Percentiles rank a stretch among this genome's conserved stretches.
Conservation (phyloP, 2,888 invertebrate species). For the Macrophya annulata region DNA sequence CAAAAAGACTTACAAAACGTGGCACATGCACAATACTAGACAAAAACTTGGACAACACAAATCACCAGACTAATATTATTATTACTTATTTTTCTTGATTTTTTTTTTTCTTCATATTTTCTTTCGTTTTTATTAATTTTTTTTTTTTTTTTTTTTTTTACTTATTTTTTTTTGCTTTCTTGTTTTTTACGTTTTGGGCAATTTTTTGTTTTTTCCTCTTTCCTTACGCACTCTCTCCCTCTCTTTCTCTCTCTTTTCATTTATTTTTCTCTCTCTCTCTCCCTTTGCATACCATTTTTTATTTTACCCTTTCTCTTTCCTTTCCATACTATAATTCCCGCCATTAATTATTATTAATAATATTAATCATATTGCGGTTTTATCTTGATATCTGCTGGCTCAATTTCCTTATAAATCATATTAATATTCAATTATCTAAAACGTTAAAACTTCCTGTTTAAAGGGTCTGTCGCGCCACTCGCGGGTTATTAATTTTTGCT, state of each 20-base stretch:
- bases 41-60: slow-evolving; percentile 78
- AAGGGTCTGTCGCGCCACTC: slow-evolving; percentile 71
- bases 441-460: slow-evolving; percentile 75
- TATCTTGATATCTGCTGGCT: slow-evolving; percentile 72
- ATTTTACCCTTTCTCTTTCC: background rate
- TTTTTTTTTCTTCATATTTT: slow-evolving; percentile 57
- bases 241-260: background rate
- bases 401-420: slow-evolving; percentile 73
- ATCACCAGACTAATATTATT: slow-evolving; percentile 74
- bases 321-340: slow-evolving; percentile 2
- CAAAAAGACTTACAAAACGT: slow-evolving; percentile 78
- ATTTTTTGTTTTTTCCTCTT: slow-evolving; percentile 32
- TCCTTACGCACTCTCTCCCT: background rate
- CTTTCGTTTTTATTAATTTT: slow-evolving; percentile 58
- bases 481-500: slow-evolving; percentile 62
- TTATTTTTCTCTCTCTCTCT: background rate
- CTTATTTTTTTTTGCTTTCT: slow-evolving; percentile 45
- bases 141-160: slow-evolving; percentile 51
- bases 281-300: background rate
- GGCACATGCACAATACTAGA: slow-evolving; percentile 78
- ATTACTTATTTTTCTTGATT: slow-evolving; percentile 57
- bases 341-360: slow-evolving; percentile 34
- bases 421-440: slow-evolving; percentile 77
- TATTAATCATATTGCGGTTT: slow-evolving; percentile 65
- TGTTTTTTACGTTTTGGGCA: slow-evolving; percentile 3